Percentiles rank a stretch among this genome's conserved stretches.
These are phyloP conservation scores for Neoscelio sp. DNA, from an alignment of 2,888 invertebrate species.

Conservation along the genomic window DNA sequence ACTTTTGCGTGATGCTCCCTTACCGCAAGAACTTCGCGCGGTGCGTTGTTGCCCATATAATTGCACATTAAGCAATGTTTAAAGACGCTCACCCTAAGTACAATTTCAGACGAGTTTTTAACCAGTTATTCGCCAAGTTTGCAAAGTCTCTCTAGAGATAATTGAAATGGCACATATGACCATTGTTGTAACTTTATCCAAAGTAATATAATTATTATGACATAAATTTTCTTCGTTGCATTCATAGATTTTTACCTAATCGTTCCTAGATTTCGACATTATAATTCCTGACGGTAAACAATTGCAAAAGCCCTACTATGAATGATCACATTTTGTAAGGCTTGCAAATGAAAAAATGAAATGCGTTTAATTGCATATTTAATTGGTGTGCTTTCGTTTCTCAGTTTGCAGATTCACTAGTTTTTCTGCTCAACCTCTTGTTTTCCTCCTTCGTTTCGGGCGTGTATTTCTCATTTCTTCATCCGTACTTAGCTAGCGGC, in stretches of 20 bases:
- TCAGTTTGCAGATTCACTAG: constrained; percentile 32
- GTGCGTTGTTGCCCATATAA: constrained; percentile 45
- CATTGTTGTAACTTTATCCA: no score
- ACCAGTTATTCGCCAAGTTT: constrained; percentile 10
- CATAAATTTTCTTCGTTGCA: no score
- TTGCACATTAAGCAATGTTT: constrained; percentile 40
- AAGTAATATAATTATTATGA: no score
- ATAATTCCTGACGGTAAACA: no score
- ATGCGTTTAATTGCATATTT: constrained; percentile 37
- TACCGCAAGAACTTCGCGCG: constrained; percentile 40
- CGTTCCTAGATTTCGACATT: no score
- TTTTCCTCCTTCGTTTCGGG: constrained; percentile 39
- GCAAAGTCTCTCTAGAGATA: constrained; percentile 3
- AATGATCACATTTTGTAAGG: not conserved
- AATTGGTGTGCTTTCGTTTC: constrained; percentile 42
- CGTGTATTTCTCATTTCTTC: constrained; percentile 50
- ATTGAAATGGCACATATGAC: not conserved
- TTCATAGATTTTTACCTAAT: no score
- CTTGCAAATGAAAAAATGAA: constrained; percentile 13
- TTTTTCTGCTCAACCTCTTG: constrained; percentile 44
- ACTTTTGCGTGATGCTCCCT: constrained; percentile 46
- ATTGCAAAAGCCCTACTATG: no score
- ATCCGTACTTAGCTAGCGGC: constrained; percentile 36
- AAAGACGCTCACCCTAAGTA: constrained; percentile 36
- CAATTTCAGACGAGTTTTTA: constrained; percentile 26